Evolutionary conservation across 1,140 invertebrate genomes (phyloP), one percentile per base, ranked within the genome.

Genomic region (Drosophila prosaltans): DNA sequence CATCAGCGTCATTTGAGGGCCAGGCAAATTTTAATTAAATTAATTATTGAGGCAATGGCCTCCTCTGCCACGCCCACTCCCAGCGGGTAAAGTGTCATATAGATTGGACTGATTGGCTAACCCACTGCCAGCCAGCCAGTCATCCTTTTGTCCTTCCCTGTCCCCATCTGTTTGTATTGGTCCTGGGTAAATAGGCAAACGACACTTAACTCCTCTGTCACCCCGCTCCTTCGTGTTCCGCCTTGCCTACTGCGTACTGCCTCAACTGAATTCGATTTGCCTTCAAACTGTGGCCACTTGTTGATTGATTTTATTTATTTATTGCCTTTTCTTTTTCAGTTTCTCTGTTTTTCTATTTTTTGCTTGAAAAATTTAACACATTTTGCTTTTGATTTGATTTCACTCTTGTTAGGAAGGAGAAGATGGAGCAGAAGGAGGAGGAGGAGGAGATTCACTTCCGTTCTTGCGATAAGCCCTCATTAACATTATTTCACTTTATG

Each of bases 261-360:
- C 6, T 36, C 32, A 36, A 6, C 32, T 36, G 32, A 6, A 36
- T 36, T 36, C 32, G 32, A 36, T 36, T 36, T 21, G 21, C 45
- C 43, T n/a, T 39, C 70, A 70, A 66, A 39, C 45, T 43, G 62
- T 67, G 60, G 62, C 80, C 84, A 89, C 84, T 89, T 89, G 84
- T 89, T 89, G 84, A 89, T 84, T 78, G 84, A 76, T 84, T 89
- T 85, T 68, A 78, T 78, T 69, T 81, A 69, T 88, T 82, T 77
- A 60, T 73, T 68, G 57, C 43, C 41, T 72, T 59, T 16, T 41
- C 32, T 36, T 2, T 36, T 36, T 36, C 32, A 6, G 32, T 36
- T 36, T 36, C 32, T 36, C 32, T 36, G 32, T 55, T 36, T 67
- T 24, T 54, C n/a, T 11, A 16, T 57, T 41, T 55, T 45, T 51